Conservation (phyloP, 2,113 vertebrate genomes). For the Camarhynchus parvulus region DNA sequence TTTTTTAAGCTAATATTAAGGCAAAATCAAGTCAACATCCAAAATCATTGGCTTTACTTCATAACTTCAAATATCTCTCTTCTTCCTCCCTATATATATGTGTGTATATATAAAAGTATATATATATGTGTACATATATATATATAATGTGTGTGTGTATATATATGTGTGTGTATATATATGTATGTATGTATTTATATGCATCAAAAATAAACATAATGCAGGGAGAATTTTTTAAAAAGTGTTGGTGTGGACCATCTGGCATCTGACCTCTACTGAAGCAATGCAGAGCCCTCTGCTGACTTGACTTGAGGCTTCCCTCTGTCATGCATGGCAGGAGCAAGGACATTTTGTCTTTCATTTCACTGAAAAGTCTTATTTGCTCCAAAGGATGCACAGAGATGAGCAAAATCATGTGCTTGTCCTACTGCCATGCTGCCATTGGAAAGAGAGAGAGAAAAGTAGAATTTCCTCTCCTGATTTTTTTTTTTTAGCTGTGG, state of each 20-base stretch:
- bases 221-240: fast-evolving
- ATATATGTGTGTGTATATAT: too few species aligned
- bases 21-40: background rate
- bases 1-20: background rate
- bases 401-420: background rate
- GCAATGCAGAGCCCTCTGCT: background rate
- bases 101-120: too few species aligned
- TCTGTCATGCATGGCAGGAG: background rate
- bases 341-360: background rate
- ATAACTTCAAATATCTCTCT: background rate
- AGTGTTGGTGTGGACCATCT: background rate
- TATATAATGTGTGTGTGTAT: too few species aligned
- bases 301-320: background rate
- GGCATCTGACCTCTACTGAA: background rate
- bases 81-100: background rate
- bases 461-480: background rate
- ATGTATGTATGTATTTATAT: too few species aligned
- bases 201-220: background rate
- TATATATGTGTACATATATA: too few species aligned
- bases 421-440: background rate
- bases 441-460: background rate
- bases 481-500: background rate
- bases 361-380: background rate
- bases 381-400: background rate
- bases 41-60: background rate